These are phyloP conservation scores for Cantharis nigra DNA, from an alignment of 2,888 invertebrate species.

Conservation along the genomic window DNA sequence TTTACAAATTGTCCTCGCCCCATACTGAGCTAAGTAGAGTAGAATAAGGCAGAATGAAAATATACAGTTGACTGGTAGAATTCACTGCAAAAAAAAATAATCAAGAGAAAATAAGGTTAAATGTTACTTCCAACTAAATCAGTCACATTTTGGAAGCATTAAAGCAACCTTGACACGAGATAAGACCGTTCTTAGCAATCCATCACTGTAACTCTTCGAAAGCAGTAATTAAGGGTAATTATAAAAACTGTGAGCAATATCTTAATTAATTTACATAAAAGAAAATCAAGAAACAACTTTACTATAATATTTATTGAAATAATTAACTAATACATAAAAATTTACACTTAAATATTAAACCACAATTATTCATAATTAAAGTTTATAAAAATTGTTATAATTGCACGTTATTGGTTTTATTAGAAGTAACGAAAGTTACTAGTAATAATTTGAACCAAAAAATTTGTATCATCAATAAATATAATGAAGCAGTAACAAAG, in stretches of 20 bases:
- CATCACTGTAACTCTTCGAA: neutral
- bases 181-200: neutral
- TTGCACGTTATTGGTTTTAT: neutral
- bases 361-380: neutral
- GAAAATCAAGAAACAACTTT: neutral
- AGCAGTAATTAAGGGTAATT: neutral
- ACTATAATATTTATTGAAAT: slow-evolving; percentile 1
- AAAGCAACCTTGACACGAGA: neutral
- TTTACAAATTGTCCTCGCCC: too few species aligned
- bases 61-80: neutral
- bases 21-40: too few species aligned
- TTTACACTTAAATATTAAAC: neutral
- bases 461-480: neutral
- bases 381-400: neutral
- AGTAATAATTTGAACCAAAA: neutral
- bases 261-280: neutral
- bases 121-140: neutral
- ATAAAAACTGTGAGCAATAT: neutral
- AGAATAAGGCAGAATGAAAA: neutral
- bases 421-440: neutral
- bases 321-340: slow-evolving; percentile 1
- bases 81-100: neutral
- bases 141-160: neutral
- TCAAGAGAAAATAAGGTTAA: neutral
- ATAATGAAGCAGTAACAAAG: neutral